phyloP scores from a whole-genome alignment of 2,888 invertebrate species.

The Schizotus pectinicornis region DNA sequence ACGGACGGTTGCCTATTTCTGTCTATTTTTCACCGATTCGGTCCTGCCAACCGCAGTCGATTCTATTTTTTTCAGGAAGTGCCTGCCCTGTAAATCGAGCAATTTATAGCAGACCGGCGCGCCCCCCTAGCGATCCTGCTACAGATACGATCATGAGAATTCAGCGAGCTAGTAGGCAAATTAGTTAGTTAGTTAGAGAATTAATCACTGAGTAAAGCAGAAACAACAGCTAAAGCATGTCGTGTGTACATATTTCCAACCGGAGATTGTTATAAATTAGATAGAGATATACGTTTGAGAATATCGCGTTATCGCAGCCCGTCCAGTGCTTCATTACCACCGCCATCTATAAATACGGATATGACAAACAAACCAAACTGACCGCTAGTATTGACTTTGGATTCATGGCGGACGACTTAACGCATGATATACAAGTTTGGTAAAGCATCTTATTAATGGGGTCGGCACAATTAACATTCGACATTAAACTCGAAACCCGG shows the following conservation, averaged over 20 bases:
- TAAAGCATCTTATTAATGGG: constrained; percentile 47
- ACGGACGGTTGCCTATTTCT: constrained; percentile 8
- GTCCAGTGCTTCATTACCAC: constrained; percentile 35
- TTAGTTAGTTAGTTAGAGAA: constrained; percentile 33
- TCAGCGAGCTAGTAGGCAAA: constrained; percentile 30
- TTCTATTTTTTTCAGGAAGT: background rate
- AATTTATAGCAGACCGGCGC: background rate
- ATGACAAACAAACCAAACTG: constrained; percentile 36
- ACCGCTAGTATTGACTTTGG: constrained; percentile 39
- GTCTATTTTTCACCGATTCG: background rate
- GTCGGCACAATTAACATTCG: constrained; percentile 44
- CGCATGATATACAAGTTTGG: constrained; percentile 41
- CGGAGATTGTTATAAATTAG: constrained; percentile 37
- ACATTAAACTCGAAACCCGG: constrained; percentile 24
- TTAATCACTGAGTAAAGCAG: constrained; percentile 29
- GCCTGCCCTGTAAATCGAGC: background rate
- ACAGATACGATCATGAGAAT: constrained; percentile 31
- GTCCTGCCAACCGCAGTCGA: background rate
- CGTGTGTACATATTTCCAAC: constrained; percentile 34
- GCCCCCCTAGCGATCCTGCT: constrained; percentile 13
- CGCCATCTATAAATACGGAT: constrained; percentile 36
- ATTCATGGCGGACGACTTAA: constrained; percentile 41
- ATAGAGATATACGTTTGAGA: constrained; percentile 37
- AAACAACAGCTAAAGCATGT: constrained; percentile 33
- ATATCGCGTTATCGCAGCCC: constrained; percentile 30